phyloP scores from a whole-genome alignment of 2,113 vertebrate genomes.

The Poeciliopsis retropinna region DNA sequence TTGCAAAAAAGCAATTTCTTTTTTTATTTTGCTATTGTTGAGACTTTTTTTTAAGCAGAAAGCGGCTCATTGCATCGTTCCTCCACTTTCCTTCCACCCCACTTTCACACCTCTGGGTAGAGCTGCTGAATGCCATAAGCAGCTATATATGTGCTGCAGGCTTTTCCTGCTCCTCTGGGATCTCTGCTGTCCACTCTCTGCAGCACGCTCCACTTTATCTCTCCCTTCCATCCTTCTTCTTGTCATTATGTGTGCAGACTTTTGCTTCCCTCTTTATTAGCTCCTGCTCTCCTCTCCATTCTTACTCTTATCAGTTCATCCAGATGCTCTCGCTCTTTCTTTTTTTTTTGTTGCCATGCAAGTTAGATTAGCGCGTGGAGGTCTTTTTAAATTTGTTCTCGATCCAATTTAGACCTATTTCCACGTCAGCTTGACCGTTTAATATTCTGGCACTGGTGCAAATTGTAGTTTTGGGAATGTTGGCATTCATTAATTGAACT shows the following conservation, averaged over 20 bases:
- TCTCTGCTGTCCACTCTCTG: constrained; percentile 38
- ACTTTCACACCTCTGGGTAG: constrained; percentile 49
- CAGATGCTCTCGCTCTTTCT: background rate
- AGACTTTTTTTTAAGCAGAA: background rate
- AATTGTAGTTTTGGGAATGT: background rate
- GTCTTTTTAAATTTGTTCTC: constrained; percentile 6
- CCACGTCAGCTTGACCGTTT: background rate
- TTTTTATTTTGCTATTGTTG: background rate
- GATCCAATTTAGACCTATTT: constrained; percentile 4
- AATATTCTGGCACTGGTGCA: background rate
- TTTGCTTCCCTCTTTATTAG: constrained; percentile 16
- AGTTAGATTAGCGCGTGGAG: constrained; percentile 7
- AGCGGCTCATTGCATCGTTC: constrained; percentile 15
- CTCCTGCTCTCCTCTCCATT: constrained; percentile 3
- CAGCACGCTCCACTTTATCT: constrained; percentile 23
- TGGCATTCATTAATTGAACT: no score
- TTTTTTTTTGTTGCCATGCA: background rate
- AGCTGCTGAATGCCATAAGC: constrained; percentile 27
- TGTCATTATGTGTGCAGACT: constrained; percentile 23
- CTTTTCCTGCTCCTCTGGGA: constrained; percentile 35
- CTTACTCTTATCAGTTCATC: constrained; percentile 5
- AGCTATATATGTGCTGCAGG: constrained; percentile 26
- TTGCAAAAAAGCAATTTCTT: background rate
- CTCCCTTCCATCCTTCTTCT: constrained; percentile 24
- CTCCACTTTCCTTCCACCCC: constrained; percentile 16